Conservation (phyloP, 2,888 invertebrate genomes). For the Cosmia pyralina region DNA sequence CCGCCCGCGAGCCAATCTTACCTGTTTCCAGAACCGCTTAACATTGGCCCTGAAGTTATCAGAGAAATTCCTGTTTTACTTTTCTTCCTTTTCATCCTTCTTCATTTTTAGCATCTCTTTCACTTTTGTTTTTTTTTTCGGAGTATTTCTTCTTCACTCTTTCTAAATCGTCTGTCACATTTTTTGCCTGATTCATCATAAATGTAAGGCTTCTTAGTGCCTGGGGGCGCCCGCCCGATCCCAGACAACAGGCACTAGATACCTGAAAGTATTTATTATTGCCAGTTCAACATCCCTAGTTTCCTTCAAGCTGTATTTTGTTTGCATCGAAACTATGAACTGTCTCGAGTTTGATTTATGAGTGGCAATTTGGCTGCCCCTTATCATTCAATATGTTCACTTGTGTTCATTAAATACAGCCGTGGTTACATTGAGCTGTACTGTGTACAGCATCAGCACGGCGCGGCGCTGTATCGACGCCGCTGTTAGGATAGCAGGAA, state of each 20-base stretch:
- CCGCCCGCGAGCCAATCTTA: no score
- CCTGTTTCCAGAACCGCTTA: no score
- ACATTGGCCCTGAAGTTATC: no score
- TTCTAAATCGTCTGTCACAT: no score
- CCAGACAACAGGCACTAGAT: neutral
- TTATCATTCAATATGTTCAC: constrained; percentile 76
- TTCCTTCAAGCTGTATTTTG: constrained; percentile 67
- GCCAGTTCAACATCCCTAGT: constrained; percentile 69
- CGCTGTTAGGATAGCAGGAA: constrained; percentile 35
- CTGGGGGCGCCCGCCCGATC: no score
- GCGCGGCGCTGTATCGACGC: constrained; percentile 31
- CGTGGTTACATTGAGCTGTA: constrained; percentile 51
- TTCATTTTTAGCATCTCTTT: no score
- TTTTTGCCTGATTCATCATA: no score
- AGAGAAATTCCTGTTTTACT: no score
- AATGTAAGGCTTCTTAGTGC: no score
- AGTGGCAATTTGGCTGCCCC: constrained; percentile 73
- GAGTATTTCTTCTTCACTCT: neutral
- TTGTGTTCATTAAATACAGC: constrained; percentile 71
- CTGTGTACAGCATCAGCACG: constrained; percentile 44
- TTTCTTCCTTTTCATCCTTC: no score
- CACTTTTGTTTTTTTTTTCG: no score
- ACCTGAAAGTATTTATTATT: constrained; percentile 2
- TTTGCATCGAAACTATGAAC: constrained; percentile 70
- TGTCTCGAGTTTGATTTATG: constrained; percentile 73